These are phyloP conservation scores for Spinibarbus caldwelli DNA, from an alignment of 2,797 vertebrate species.

Conservation along the genomic window DNA sequence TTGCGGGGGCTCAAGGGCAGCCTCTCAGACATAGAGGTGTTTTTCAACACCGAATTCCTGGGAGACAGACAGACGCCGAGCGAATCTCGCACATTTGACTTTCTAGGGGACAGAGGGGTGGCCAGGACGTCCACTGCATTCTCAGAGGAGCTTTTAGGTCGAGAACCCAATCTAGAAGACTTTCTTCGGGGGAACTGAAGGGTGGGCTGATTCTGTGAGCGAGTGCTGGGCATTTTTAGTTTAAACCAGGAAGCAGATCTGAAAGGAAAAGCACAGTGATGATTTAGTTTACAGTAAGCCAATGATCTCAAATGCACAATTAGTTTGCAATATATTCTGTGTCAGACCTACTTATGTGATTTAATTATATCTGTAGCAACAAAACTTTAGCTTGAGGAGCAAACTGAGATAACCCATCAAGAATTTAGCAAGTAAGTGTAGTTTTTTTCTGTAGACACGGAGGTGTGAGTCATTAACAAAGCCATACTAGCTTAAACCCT, in stretches of 20 bases:
- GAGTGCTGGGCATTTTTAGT: constrained; percentile 82
- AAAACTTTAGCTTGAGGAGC: background rate
- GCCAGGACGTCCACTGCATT: background rate
- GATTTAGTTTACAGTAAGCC: background rate
- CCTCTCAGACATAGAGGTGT: constrained; percentile 37
- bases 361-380: background rate
- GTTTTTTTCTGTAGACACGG: background rate
- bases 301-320: background rate
- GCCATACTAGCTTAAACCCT: background rate
- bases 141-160: constrained; percentile 52
- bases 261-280: background rate
- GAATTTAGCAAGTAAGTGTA: constrained; percentile 25
- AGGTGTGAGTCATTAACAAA: background rate
- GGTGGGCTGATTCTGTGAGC: constrained; percentile 81
- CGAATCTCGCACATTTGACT: background rate
- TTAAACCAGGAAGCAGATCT: constrained; percentile 18
- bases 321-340: background rate
- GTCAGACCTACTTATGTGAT: background rate
- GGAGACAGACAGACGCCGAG: constrained; percentile 43
- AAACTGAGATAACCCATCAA: background rate
- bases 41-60: background rate
- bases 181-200: constrained; percentile 86
- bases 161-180: constrained; percentile 61
- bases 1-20: constrained; percentile 92
- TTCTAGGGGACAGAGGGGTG: constrained; percentile 51